Conservation (phyloP, 2,113 vertebrate genomes). For the Erythrolamprus reginae region DNA sequence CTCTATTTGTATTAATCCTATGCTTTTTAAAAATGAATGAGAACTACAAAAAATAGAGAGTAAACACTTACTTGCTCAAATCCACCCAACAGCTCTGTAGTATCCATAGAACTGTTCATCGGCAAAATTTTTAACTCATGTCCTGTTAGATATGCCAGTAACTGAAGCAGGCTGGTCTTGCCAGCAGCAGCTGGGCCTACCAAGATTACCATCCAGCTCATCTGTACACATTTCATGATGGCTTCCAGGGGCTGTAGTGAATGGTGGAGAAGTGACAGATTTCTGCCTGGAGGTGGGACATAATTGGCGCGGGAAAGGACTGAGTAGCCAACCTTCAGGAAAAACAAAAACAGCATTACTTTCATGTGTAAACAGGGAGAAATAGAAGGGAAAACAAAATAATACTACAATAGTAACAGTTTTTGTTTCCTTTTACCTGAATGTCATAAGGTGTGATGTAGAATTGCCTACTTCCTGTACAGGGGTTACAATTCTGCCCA, state of each 20-base stretch:
- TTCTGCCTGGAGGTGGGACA: constrained; percentile 68
- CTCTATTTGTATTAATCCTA: background rate
- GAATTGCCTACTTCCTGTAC: constrained; percentile 82
- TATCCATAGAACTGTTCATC: constrained; percentile 97
- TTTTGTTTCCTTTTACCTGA: constrained; percentile 74
- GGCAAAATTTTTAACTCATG: constrained; percentile 88
- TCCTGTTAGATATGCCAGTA: constrained; percentile 88
- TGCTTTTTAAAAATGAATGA: background rate
- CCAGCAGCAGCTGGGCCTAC: constrained; percentile 89
- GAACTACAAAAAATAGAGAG: background rate
- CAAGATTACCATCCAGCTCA: constrained; percentile 95
- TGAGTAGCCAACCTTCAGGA: constrained; percentile 86
- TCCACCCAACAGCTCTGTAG: constrained; percentile 92
- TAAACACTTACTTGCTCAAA: constrained; percentile 86
- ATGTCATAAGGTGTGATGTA: constrained; percentile 87
- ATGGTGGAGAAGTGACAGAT: constrained; percentile 84
- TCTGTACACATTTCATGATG: constrained; percentile 94
- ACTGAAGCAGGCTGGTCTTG: constrained; percentile 89
- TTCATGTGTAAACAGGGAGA: background rate
- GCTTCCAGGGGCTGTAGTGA: constrained; percentile 85
- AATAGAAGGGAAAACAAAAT: background rate
- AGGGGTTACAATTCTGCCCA: constrained; percentile 74
- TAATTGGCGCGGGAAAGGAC: constrained; percentile 82
- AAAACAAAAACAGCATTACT: background rate
- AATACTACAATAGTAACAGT: background rate